phyloP scores from a whole-genome alignment of 2,888 invertebrate genomes.

The Volucella inanis region DNA sequence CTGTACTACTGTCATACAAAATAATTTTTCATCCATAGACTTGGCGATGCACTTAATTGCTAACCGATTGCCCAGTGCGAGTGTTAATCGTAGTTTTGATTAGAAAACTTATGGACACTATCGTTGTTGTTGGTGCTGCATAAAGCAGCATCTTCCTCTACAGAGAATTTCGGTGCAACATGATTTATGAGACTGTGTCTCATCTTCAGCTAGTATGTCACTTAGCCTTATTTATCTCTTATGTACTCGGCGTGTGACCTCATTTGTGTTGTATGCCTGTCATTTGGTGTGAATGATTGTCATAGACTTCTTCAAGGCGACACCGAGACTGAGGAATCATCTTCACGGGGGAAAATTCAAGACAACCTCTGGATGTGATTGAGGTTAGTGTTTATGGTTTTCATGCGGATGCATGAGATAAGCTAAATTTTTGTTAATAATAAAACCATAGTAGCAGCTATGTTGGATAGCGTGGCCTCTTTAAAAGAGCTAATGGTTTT shows the following conservation, averaged over 20 bases:
- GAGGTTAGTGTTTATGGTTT: slow-evolving; percentile 27
- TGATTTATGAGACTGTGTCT: slow-evolving; percentile 44
- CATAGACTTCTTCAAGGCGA: not conserved
- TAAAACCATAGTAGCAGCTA: not conserved
- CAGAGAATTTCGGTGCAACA: slow-evolving; percentile 4
- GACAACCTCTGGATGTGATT: slow-evolving; percentile 11
- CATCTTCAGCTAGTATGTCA: slow-evolving; percentile 22
- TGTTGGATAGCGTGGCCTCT: too few species aligned
- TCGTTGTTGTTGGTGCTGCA: not conserved
- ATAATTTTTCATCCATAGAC: slow-evolving; percentile 27
- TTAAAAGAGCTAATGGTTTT: too few species aligned
- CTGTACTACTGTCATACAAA: slow-evolving; percentile 17
- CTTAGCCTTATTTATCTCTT: slow-evolving; percentile 46
- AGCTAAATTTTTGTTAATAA: slow-evolving; percentile 28
- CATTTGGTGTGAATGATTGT: slow-evolving; percentile 37
- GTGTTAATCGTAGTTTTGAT: slow-evolving; percentile 9
- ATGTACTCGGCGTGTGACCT: slow-evolving; percentile 37
- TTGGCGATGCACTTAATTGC: slow-evolving; percentile 32
- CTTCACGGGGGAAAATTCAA: slow-evolving; percentile 16
- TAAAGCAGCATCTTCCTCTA: slow-evolving; percentile 4
- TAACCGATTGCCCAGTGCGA: not conserved
- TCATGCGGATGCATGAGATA: slow-evolving; percentile 48
- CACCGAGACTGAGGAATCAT: not conserved
- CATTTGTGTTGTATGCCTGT: slow-evolving; percentile 44
- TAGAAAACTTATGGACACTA: slow-evolving; percentile 2